Percentiles rank a stretch among this genome's conserved stretches.
These are phyloP conservation scores for Cantharis rustica DNA, from an alignment of 2,888 invertebrate species.

Conservation along the genomic window DNA sequence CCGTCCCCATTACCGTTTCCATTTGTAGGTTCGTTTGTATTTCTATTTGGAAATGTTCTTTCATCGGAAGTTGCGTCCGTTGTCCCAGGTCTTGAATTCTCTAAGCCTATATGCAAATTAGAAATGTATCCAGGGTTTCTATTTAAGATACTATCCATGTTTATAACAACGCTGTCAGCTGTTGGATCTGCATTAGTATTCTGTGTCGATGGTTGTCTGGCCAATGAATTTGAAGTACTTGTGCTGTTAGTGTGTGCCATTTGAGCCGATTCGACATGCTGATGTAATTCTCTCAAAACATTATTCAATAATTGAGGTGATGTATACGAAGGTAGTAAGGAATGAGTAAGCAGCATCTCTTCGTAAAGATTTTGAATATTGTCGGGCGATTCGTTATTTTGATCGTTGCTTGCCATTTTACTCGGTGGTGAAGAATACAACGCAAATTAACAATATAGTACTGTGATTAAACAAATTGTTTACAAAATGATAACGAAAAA, in stretches of 20 bases:
- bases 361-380: neutral
- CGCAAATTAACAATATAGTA: neutral
- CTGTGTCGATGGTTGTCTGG: slow-evolving; percentile 38
- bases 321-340: neutral
- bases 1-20: slow-evolving; percentile 51
- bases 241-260: slow-evolving; percentile 46
- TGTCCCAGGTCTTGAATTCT: slow-evolving; percentile 32
- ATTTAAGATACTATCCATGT: slow-evolving; percentile 34
- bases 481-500: neutral
- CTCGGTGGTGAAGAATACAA: neutral
- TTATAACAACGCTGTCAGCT: slow-evolving; percentile 38
- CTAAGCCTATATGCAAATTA: slow-evolving; percentile 3
- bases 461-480: neutral
- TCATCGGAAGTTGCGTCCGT: slow-evolving; percentile 34
- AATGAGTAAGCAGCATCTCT: neutral
- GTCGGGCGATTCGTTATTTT: neutral
- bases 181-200: slow-evolving; percentile 31
- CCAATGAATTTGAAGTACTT: slow-evolving; percentile 45
- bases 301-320: slow-evolving; percentile 48
- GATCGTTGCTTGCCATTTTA: neutral
- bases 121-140: slow-evolving; percentile 11
- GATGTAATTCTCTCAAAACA: slow-evolving; percentile 66
- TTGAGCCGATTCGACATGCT: slow-evolving; percentile 67
- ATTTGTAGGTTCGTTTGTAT: slow-evolving; percentile 39
- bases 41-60: slow-evolving; percentile 23